Base-by-base conservation (phyloP, 2,797 vertebrate genomes). In the Octomys mimax region DNA sequence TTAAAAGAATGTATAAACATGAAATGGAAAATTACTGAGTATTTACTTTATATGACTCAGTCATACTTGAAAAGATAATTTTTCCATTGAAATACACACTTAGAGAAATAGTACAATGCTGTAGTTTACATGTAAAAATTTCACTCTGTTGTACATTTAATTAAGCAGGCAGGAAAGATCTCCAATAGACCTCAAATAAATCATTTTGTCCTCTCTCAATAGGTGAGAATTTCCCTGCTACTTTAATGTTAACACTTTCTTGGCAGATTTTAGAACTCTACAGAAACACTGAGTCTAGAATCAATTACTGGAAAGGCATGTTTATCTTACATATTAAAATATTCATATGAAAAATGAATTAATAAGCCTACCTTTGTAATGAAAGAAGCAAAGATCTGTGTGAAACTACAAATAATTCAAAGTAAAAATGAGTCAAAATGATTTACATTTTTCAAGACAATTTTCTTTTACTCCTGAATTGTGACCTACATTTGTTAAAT, bases 321-420 rank as follows among this genome's bases (percentile, higher is more conserved):
- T 82, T 75, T 14, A 75, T 84, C 42, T 78, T 73, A 87, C 46
- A 75, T 71, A 62, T 89, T 84, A 92, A 78, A 78, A 90, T 6
- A 87, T 64, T 90, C 42, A 94, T 94, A 52, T 82, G 36, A 75
- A 93, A 91, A 95, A 86, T 77, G 59, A 54, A 92, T 93, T 87
- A 84, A 86, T 78, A 82, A 78, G n/a, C 79, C 3, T 1, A 61
- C 49, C 16, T 91, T 89, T 71, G 57, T 81, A 89, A 59, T 7
- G 3, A 68, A 77, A 79, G 2, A 71, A 82, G 26, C 46, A 11
- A 87, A 78, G 8, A 87, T 91, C 54, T 91, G 2, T 91, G 42
- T 95, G 54, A 86, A 95, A 68, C 13, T 33, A 81, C 26, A 92
- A 94, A 91, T 89, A 92, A 89, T 78, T 77, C 59, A 89, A 81